Evolutionary conservation across 2,888 invertebrate species (phyloP).

Genomic region (Agonopterix arenella): DNA sequence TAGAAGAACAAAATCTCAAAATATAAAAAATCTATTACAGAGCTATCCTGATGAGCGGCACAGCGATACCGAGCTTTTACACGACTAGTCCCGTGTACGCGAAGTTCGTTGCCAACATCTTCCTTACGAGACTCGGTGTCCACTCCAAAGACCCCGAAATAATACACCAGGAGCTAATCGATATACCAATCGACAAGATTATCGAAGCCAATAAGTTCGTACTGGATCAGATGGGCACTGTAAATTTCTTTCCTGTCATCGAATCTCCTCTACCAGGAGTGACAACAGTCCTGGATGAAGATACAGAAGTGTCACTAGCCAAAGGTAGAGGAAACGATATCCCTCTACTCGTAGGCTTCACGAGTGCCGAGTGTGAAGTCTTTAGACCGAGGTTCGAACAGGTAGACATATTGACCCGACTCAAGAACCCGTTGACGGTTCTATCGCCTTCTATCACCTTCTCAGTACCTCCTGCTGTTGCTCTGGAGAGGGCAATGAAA

Average conservation of each 20-base stretch:
- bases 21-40: conserved; percentile 32
- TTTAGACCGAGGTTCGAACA: conserved; percentile 42
- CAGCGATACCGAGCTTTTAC: conserved; percentile 37
- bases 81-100: conserved; percentile 44
- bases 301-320: conserved; percentile 43
- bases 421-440: conserved; percentile 30
- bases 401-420: conserved; percentile 31
- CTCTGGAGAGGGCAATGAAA: conserved; percentile 23
- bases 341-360: conserved; percentile 54
- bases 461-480: conserved; percentile 16
- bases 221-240: conserved; percentile 38
- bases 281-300: conserved; percentile 44
- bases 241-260: conserved; percentile 50
- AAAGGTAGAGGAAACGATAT: conserved; percentile 43
- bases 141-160: conserved; percentile 40
- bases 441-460: conserved; percentile 35
- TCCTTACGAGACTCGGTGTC: conserved; percentile 60
- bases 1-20: too few relatives aligned
- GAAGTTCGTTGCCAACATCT: conserved; percentile 26
- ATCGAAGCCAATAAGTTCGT: conserved; percentile 37
- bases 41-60: conserved; percentile 54
- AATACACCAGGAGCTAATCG: conserved; percentile 39
- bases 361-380: conserved; percentile 48
- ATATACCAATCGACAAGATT: conserved; percentile 40
- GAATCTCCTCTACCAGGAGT: conserved; percentile 45